A percentile compares a stretch with the other conserved stretches of the same genome.
Evolutionary conservation across 2,888 invertebrate genomes (phyloP).

Genomic region (Sphaerophoria taeniata): DNA sequence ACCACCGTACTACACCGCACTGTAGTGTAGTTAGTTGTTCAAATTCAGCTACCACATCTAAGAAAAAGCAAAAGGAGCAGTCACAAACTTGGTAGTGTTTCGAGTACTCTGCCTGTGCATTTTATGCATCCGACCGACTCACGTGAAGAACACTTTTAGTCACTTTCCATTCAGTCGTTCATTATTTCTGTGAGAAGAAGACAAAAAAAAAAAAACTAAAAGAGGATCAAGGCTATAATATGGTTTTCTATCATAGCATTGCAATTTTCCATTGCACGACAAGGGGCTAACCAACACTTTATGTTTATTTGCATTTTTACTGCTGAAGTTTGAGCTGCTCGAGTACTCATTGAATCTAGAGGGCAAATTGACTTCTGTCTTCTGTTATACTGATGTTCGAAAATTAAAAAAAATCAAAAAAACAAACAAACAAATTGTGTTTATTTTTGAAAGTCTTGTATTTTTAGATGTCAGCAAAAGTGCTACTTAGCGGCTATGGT

Average conservation of each 20-base stretch:
- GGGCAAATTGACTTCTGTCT: constrained; percentile 16
- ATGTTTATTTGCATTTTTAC: constrained; percentile 48
- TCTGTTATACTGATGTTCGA: constrained; percentile 22
- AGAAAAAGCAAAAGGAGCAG: constrained; percentile 55
- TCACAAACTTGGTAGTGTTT: constrained; percentile 51
- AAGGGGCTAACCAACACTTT: background rate
- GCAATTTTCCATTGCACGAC: constrained; percentile 10
- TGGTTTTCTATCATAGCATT: background rate
- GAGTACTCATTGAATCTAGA: constrained; percentile 61
- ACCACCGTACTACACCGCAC: background rate
- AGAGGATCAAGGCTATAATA: constrained; percentile 48
- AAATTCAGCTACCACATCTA: background rate
- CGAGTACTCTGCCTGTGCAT: constrained; percentile 43
- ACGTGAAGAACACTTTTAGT: constrained; percentile 52
- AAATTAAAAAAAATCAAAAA: background rate
- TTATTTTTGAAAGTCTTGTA: constrained; percentile 35
- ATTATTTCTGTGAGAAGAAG: constrained; percentile 31
- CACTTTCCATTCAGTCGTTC: constrained; percentile 53
- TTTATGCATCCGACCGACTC: constrained; percentile 29
- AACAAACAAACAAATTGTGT: constrained; percentile 5
- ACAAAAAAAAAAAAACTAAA: too few species aligned
- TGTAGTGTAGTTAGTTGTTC: background rate
- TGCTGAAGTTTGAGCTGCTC: constrained; percentile 34
- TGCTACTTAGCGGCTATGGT: constrained; percentile 24
- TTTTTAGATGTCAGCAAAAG: constrained; percentile 45